Evolutionary conservation across 1,140 invertebrate genomes (phyloP).

Genomic region (Lasioglossum baleicum): DNA sequence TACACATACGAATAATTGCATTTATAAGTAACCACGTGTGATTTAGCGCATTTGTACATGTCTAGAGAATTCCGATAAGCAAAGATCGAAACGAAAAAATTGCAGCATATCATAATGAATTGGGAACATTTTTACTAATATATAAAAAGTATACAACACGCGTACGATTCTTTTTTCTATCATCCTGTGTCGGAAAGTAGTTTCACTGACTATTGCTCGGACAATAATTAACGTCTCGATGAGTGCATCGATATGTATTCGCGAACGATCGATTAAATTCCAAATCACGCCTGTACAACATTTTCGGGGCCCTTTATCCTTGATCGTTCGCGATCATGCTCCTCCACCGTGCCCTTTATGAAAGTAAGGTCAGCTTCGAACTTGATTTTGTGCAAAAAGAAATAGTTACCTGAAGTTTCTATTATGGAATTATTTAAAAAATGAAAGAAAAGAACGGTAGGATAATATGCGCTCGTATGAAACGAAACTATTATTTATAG

Average conservation of each 20-base stretch:
- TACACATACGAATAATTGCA: conserved; percentile 69
- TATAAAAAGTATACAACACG: conserved; percentile 64
- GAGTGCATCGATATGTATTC: conserved; percentile 55
- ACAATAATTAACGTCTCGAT: conserved; percentile 61
- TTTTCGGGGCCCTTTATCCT: conserved; percentile 28
- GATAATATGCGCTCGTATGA: background rate
- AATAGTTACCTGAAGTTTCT: conserved; percentile 7
- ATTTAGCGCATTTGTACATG: conserved; percentile 72
- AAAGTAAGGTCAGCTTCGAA: background rate
- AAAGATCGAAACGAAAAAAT: conserved; percentile 50
- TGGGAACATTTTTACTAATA: conserved; percentile 71
- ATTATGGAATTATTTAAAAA: conserved; percentile 16
- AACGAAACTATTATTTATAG: conserved; percentile 9
- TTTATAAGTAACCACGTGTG: conserved; percentile 71
- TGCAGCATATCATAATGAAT: conserved; percentile 71
- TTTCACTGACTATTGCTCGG: conserved; percentile 49
- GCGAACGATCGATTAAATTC: conserved; percentile 47
- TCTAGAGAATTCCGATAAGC: conserved; percentile 67
- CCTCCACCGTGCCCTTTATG: background rate
- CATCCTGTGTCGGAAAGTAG: conserved; percentile 57
- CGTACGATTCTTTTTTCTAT: conserved; percentile 65
- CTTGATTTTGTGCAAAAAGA: background rate
- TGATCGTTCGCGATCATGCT: conserved; percentile 15
- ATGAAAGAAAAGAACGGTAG: background rate
- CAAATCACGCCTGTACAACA: conserved; percentile 23